These are phyloP conservation scores for Lordiphosa collinella DNA, from an alignment of 1,140 invertebrate species.

Conservation along the genomic window DNA sequence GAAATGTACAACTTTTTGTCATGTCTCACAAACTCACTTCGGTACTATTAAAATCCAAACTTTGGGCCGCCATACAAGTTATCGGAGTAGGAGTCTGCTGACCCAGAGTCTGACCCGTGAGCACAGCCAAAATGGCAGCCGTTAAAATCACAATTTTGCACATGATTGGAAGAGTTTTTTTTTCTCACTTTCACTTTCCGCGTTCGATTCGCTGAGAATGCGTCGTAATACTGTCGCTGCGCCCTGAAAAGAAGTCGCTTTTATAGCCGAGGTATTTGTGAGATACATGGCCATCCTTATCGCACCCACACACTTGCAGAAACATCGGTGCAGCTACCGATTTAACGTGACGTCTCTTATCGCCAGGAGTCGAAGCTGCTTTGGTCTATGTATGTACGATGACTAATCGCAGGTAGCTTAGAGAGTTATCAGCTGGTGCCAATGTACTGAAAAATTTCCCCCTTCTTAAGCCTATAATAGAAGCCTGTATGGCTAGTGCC, in stretches of 20 bases:
- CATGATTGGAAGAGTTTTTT: conserved; percentile 34
- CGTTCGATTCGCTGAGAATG: conserved; percentile 32
- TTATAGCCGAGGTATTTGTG: conserved; percentile 20
- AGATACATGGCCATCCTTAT: not conserved
- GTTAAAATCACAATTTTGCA: conserved; percentile 49
- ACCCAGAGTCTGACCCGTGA: conserved; percentile 2
- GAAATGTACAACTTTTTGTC: too few relatives aligned
- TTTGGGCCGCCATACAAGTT: not conserved
- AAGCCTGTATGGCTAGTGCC: too few relatives aligned
- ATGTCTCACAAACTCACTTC: conserved; percentile 36
- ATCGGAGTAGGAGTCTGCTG: not conserved
- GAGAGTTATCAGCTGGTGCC: not conserved
- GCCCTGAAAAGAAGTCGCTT: conserved; percentile 16
- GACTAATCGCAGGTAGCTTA: conserved; percentile 8
- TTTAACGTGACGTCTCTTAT: conserved; percentile 26
- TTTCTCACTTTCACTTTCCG: conserved; percentile 4
- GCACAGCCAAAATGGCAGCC: conserved; percentile 38
- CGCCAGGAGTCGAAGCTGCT: not conserved
- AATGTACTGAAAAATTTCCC: too few relatives aligned
- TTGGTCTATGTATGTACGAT: not conserved
- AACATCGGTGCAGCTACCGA: conserved; percentile 27
- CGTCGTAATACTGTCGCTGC: conserved; percentile 34
- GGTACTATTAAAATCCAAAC: conserved; percentile 35
- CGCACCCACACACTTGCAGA: not conserved
- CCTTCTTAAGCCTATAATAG: too few relatives aligned